A percentile compares a stretch with the other conserved stretches of the same genome.
These are phyloP conservation scores for Drosophila bunnanda DNA, from an alignment of 2,888 invertebrate genomes.

Conservation along the genomic window DNA sequence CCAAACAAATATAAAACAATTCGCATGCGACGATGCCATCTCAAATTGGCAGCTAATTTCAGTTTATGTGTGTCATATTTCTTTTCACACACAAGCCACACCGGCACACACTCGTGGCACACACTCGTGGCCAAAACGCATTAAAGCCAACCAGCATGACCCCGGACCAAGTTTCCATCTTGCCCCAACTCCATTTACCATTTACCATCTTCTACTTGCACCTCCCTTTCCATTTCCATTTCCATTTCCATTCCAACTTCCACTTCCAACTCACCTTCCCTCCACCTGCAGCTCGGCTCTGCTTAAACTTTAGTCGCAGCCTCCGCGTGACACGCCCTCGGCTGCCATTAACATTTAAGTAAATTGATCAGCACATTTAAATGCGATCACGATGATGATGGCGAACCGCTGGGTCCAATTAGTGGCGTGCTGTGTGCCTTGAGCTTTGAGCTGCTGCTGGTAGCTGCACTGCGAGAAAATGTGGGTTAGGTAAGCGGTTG, in stretches of 20 bases:
- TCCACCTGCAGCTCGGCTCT: slow-evolving; percentile 1
- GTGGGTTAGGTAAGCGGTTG: fast-evolving
- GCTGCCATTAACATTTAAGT: slow-evolving; percentile 74
- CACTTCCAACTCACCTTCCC: slow-evolving; percentile 35
- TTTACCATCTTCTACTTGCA: slow-evolving; percentile 28
- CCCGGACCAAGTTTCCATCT: slow-evolving; percentile 36
- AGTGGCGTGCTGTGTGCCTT: slow-evolving; percentile 62
- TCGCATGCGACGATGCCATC: slow-evolving; percentile 65
- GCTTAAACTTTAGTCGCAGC: slow-evolving; percentile 21
- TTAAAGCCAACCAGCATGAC: slow-evolving; percentile 60
- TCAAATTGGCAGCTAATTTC: slow-evolving; percentile 77
- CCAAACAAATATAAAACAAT: slow-evolving; percentile 72
- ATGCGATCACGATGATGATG: slow-evolving; percentile 76
- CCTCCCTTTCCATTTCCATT: slow-evolving; percentile 15
- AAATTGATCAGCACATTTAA: slow-evolving; percentile 79
- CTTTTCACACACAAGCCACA: slow-evolving; percentile 44
- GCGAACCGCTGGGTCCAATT: slow-evolving; percentile 71
- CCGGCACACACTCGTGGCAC: neutral
- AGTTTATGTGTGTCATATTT: slow-evolving; percentile 70
- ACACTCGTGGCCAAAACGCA: slow-evolving; percentile 34
- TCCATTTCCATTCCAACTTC: neutral
- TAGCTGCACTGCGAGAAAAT: slow-evolving; percentile 25
- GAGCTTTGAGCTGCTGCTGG: slow-evolving; percentile 37
- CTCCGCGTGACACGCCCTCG: slow-evolving; percentile 57
- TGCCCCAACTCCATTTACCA: slow-evolving; percentile 2